Evolutionary conservation across 2,113 vertebrate species (phyloP), one percentile per base, ranked within the genome.

Genomic region (Mystacornis crossleyi): DNA sequence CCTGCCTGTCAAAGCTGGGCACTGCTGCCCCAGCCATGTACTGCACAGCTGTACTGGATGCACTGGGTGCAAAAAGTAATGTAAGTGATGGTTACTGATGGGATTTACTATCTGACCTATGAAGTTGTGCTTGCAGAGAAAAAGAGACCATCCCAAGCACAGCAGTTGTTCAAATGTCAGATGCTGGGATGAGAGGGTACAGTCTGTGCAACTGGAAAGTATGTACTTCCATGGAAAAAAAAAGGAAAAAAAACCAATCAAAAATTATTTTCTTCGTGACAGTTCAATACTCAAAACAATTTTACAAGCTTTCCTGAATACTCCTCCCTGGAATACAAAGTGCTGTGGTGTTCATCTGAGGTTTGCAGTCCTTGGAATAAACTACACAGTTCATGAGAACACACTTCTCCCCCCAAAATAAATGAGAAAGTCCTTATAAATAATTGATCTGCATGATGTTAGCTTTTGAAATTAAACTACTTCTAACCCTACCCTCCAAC

Each of bases 351-450:
- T 79, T 92, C 65, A 64, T 74, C 60, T 92, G 95, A 94, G 83
- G 72, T 72, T 28, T 93, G 60, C 48, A 95, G 31, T 91, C 96
- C 93, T 79, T 94, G 92, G 96, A 96, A 96, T 75, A 72, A 88
- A 81, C 69, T 15, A 28, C 45, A 53, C 24, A 45, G 72, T 33
- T 86, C 55, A 75, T 16, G 40, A 86, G 80, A 95, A 93, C 38
- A 58, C 10, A 67, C 42, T 86, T 83, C 71, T 77, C 50, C 85
- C 67, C 42, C 1, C 29, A 85, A 70, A 89, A 64, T 43, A 90
- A 94, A 83, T 31, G 8, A 88, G 40, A 64, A 92, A 83, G 69
- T 57, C 31, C 72, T 94, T 90, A 69, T 34, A 89, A 95, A 84
- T 89, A 67, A 90, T 67, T 81, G 45, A 74, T 50, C 43, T 86